A percentile compares a stretch with the other conserved stretches of the same genome.
Evolutionary conservation across 2,113 vertebrate genomes (phyloP).

Genomic region (Sitta europaea): DNA sequence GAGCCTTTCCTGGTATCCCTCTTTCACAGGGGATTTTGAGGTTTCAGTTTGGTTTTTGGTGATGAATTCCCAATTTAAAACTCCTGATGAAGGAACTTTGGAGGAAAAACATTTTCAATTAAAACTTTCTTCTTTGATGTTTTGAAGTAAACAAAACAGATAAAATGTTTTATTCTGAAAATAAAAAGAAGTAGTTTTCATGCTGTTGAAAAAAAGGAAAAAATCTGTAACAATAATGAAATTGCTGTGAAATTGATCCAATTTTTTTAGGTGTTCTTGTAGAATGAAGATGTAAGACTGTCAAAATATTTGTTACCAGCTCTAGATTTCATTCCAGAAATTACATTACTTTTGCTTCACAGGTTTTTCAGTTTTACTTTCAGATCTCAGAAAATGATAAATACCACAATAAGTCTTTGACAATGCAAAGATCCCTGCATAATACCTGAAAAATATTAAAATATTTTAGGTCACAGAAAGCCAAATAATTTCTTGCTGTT

Average conservation of each 20-base stretch:
- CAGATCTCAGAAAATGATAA: neutral
- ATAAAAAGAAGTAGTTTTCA: neutral
- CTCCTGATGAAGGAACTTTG: neutral
- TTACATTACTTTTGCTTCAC: neutral
- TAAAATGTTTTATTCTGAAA: neutral
- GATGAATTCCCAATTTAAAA: neutral
- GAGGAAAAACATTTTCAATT: neutral
- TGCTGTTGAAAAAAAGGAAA: rapidly evolving
- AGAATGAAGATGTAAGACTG: neutral
- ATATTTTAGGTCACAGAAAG: neutral
- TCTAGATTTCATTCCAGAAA: conserved; percentile 5
- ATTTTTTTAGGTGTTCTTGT: neutral
- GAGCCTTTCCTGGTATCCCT: neutral
- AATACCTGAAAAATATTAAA: neutral
- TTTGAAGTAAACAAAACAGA: neutral
- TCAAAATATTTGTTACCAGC: conserved; percentile 29
- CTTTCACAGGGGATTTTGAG: neutral
- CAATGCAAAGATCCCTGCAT: neutral
- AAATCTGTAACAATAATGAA: neutral
- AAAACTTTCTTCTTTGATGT: neutral
- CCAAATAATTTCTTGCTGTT: rapidly evolving
- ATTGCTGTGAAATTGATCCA: neutral
- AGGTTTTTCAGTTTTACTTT: neutral
- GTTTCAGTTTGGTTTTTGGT: neutral
- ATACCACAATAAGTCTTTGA: neutral